Evolutionary conservation across 1,140 invertebrate species (phyloP).

Genomic region (Trinorchestia longiramus): DNA sequence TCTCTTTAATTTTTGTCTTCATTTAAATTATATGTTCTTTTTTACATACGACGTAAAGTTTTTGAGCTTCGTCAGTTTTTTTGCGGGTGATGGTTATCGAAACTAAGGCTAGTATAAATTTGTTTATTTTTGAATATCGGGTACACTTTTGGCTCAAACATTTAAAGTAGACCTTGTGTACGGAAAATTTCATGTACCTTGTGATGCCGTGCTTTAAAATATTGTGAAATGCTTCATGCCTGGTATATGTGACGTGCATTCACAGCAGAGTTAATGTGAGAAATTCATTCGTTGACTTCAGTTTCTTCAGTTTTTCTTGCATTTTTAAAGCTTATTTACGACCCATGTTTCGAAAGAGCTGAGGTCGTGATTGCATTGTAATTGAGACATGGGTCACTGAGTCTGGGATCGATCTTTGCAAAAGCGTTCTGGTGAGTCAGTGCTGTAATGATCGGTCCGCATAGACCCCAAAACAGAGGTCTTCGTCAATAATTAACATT

Average conservation of each 20-base stretch:
- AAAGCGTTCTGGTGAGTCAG: background rate
- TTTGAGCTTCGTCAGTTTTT: background rate
- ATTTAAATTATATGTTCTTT: too few relatives aligned
- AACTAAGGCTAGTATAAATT: background rate
- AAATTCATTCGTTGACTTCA: background rate
- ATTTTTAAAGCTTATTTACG: background rate
- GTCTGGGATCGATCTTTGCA: background rate
- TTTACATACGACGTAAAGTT: too few relatives aligned
- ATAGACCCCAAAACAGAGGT: conserved; percentile 18
- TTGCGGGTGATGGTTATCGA: background rate
- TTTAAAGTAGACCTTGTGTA: background rate
- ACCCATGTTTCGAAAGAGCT: background rate
- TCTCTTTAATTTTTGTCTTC: too few relatives aligned
- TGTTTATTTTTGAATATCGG: background rate
- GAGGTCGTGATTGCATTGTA: conserved; percentile 5
- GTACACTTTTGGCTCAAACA: background rate
- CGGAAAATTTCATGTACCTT: background rate
- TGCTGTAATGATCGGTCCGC: conserved; percentile 7
- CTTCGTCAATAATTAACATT: conserved; percentile 21
- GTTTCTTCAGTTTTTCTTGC: background rate
- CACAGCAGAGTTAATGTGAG: background rate
- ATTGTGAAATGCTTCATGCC: background rate
- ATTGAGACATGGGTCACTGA: background rate
- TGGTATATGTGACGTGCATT: background rate
- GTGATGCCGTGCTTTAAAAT: background rate